Base-by-base conservation (phyloP, 2,888 invertebrate genomes). In the Stramonita haemastoma region DNA sequence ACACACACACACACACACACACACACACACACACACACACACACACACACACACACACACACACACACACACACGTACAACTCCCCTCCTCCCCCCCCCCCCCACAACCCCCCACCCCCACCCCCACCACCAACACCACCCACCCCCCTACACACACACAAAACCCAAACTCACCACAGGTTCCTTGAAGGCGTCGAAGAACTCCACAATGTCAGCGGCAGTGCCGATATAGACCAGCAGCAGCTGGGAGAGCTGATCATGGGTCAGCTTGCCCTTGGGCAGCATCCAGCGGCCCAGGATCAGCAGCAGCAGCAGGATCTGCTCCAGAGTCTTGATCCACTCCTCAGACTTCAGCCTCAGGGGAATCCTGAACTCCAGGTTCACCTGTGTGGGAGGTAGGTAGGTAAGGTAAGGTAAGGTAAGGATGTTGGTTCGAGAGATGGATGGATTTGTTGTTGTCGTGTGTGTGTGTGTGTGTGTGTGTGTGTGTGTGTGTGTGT, bases 161-260 rank as follows among this genome's bases (percentile, higher is more conserved):
- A 46, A 46, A 46, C 46, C 2, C 46, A n/a, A 73, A 13, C 81
- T 83, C 70, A 96, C 96, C 93, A 93, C 92, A 17, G 95, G 94
- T 89, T 96, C 96, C 87, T 95, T 98, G 97, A 99, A 99, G 0
- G 98, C 98, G 96, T 99, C 99, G 96, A 99, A 99, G 96, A 99
- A 98, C 96, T 99, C 99, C 87, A 99, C 98, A 88, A 99, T 99
- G 96, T 98, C 99, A 0, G 99, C 98, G 0, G 99, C 98, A 0
- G 98, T 98, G 56, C 98, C 98, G 97, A 96, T 96, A 94, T 97
- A 97, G 5, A 99, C 99, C 86, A 99, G 96, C 0, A 99, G 96
- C 22, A 99, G 97, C 94, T 99, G 99, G 87, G 98, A 98, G 19
- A 99, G 97, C 96, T 99, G 98, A 95, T 99, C 99, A 88, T 98